Base-by-base conservation (phyloP, 2,888 invertebrate species). In the Eudemis profundana region DNA sequence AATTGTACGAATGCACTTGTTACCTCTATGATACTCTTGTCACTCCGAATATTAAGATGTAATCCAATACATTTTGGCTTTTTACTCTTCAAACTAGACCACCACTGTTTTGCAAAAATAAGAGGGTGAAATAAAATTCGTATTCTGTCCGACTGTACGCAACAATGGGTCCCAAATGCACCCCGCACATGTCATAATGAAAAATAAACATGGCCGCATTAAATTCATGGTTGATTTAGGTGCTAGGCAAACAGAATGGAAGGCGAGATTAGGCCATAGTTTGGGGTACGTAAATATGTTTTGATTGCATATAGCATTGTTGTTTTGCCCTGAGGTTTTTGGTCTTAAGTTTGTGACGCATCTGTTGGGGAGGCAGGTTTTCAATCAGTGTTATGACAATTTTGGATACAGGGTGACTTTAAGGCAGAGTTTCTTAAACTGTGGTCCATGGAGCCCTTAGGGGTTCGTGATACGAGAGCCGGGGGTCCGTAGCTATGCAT, bases 121-220 rank as follows among this genome's bases (percentile, higher is more conserved):
- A 33, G 8, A 33, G 33, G 33, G 4, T 49, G 4, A 50, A 50
- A 19, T 12, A 5, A 33, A 53, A 40, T 23, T 23, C 38, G n/a
- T 19, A 29, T 29, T 29, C 8, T 8, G 8, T 1, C 53, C 53
- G 38, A 59, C 62, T 62, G 62, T 67, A 62, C 61, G 47, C 47
- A 66, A 53, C 38, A 53, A 40, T 53, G 33, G 53, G 53, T 38
- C 36, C 21, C 36, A 51, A 67, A 68, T 59, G 67, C 64, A 61
- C 69, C 74, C 72, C 56, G 54, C 54, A 53, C 76, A 76, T 75
- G 74, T 74, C 72, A 70, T 74, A 73, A 71, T 70, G 69, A 72
- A 74, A 73, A 73, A 72, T 70, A 70, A 73, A 71, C 72, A 72
- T 67, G 59, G 57, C 71, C 62, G 74, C 70, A 72, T 51, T 59